Evolutionary conservation across 2,888 invertebrate genomes (phyloP), one percentile per base, ranked within the genome.

Genomic region (Euspilapteryx auroguttella): DNA sequence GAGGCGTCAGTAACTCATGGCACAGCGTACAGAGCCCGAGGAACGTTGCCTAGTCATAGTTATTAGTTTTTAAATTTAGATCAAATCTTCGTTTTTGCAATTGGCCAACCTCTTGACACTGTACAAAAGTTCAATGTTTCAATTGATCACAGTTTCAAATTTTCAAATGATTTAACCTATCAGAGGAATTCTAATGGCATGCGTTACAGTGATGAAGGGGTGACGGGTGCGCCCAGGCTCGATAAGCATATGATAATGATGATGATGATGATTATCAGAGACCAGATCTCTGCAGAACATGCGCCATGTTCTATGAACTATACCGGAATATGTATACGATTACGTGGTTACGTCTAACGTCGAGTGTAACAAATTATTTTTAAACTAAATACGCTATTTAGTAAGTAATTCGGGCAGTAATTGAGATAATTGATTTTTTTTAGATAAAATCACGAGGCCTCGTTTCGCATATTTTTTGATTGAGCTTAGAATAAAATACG

Each of bases 21-120:
- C n/a, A n/a, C n/a, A n/a, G n/a, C n/a, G n/a, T n/a, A n/a, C n/a
- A n/a, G n/a, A n/a, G n/a, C n/a, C n/a, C n/a, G n/a, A n/a, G n/a
- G n/a, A n/a, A n/a, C n/a, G n/a, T n/a, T n/a, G n/a, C n/a, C n/a
- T n/a, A n/a, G n/a, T n/a, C n/a, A n/a, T 27, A 27, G 20, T 27
- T 22, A 11, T 10, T 10, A 22, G 9, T 49, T 69, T 58, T 65
- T 61, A 66, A 62, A 62, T 55, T 54, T 66, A 71, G 68, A 58
- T 55, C 57, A 77, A 76, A 77, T 69, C 76, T 76, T 76, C 77
- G 77, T 77, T 77, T 77, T 76, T 77, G 77, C 76, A 76, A 76
- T 76, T 75, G 76, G 76, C 77, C 76, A 75, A 63, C 73, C 71
- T 68, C 69, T 64, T 56, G 48, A 55, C 73, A 73, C 71, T 76